phyloP scores from a whole-genome alignment of 2,113 vertebrate genomes.

The Sinocyclocheilus grahami region DNA sequence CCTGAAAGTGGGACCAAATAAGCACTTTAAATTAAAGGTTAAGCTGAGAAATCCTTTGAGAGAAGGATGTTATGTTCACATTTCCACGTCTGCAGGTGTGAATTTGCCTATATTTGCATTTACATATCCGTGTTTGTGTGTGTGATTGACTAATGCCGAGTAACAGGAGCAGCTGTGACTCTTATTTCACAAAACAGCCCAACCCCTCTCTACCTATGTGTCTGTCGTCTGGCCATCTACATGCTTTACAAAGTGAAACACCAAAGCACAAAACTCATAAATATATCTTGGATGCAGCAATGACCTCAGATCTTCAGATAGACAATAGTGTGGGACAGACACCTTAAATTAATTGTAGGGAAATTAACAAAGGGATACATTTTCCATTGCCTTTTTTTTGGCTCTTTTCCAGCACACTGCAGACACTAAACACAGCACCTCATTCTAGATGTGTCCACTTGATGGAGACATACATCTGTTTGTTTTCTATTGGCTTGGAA shows the following conservation, averaged over 20 bases:
- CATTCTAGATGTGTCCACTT: constrained; percentile 26
- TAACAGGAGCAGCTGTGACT: constrained; percentile 54
- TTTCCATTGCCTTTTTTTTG: neutral
- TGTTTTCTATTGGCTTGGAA: neutral
- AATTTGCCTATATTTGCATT: constrained; percentile 43
- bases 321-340: neutral
- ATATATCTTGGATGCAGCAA: neutral
- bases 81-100: constrained; percentile 38
- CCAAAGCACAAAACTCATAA: neutral
- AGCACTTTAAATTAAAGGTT: neutral
- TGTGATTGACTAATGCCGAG: constrained; percentile 30
- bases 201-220: neutral
- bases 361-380: neutral
- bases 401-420: constrained; percentile 20
- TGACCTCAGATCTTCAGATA: neutral
- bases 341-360: neutral
- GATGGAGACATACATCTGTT: constrained; percentile 47
- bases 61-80: neutral
- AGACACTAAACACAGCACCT: constrained; percentile 21
- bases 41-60: constrained; percentile 15
- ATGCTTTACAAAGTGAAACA: neutral
- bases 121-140: constrained; percentile 19
- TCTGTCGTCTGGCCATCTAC: neutral
- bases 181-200: constrained; percentile 28
- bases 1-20: neutral